Evolutionary conservation across 2,797 vertebrate species (phyloP).

Genomic region (Pseudocheirus occidentalis): DNA sequence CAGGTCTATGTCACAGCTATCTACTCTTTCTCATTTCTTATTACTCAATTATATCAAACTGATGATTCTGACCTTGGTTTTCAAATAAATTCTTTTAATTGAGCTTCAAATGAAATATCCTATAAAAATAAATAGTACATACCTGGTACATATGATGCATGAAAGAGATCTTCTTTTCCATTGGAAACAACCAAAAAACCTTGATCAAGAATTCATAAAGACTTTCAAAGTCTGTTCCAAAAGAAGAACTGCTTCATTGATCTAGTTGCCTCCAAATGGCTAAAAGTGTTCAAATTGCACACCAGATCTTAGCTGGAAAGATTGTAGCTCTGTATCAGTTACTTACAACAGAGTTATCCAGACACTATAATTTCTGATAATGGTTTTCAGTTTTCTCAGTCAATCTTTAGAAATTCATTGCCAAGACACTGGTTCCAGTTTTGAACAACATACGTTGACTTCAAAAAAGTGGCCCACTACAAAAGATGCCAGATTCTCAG

Average conservation of each 20-base stretch:
- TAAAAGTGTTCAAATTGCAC: conserved; percentile 43
- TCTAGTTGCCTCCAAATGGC: neutral
- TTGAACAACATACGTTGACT: conserved; percentile 6
- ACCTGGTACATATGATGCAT: neutral
- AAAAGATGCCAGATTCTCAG: neutral
- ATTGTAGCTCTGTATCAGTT: conserved; percentile 25
- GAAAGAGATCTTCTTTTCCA: neutral
- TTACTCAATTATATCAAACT: neutral
- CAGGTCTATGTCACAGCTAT: neutral
- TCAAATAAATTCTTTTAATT: neutral
- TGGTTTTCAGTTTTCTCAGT: conserved; percentile 22
- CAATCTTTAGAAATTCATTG: conserved; percentile 40
- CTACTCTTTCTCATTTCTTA: neutral
- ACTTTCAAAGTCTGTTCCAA: conserved; percentile 28
- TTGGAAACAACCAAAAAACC: conserved; percentile 6
- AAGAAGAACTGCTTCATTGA: conserved; percentile 36
- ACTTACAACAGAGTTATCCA: conserved; percentile 23
- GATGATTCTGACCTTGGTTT: neutral
- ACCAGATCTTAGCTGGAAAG: conserved; percentile 22
- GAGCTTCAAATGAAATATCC: neutral
- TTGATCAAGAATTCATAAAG: conserved; percentile 33
- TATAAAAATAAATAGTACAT: neutral
- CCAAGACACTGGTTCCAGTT: conserved; percentile 50
- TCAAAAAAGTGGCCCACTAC: neutral
- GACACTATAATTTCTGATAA: conserved; percentile 35